Evolutionary conservation across 2,113 vertebrate genomes (phyloP), one percentile per base, ranked within the genome.

Genomic region (Leptodactylus fuscus): DNA sequence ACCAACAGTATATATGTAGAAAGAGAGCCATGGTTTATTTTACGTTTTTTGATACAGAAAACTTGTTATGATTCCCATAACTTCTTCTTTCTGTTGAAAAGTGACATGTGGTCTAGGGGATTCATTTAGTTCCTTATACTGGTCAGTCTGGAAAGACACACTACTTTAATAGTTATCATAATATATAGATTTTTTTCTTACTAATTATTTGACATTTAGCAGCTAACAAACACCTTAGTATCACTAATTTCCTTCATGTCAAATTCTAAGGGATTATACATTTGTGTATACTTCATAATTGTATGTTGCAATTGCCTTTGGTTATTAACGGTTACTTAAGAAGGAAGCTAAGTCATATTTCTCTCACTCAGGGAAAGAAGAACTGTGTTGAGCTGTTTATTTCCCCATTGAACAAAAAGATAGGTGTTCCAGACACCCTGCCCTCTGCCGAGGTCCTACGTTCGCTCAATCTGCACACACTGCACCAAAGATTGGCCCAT

Each of bases 341-440:
- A 18, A 29, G 60, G 84, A 86, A 85, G 62, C 80, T 80, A 51
- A 86, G 38, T 8, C 27, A 73, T 71, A 3, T 62, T 73, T 81
- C 58, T 70, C 87, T 79, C 70, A 27, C 36, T 15, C 90, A 99
- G 97, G 96, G 91, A 77, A 93, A 95, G 92, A 97, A 95, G 91
- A 98, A 97, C 88, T 95, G 95, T 82, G 92, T 99, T 24, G 97
- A 99, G 87, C 92, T 99, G 32, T 99, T 96, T n/a, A 96, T 98
- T 87, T 97, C 96, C 18, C 91, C 95, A 48, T 49, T 92, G 62
- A 96, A 95, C 62, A 92, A 91, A 85, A 95, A 95, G 89, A 89
- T 90, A 76, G 96, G 95, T 18, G 84, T 90, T 83, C 89, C 94
- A 0, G 95, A 97, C 53, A 94, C 94, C 0, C 91, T 97, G 44